phyloP scores from a whole-genome alignment of 2,113 vertebrate species.

The Ictalurus furcatus region DNA sequence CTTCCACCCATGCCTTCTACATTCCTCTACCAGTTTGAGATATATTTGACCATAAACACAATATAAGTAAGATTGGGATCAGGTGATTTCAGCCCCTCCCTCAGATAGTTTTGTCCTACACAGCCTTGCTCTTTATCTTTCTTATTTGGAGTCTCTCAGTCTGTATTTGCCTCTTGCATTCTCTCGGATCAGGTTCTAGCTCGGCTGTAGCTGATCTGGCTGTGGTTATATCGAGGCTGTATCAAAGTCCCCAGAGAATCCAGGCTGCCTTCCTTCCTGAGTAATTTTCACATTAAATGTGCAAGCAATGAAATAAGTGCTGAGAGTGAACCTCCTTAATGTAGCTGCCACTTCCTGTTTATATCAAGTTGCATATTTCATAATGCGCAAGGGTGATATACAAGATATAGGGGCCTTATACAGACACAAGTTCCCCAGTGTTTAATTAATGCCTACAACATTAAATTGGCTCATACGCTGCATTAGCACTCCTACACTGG shows the following conservation, averaged over 20 bases:
- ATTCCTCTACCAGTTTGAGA: neutral
- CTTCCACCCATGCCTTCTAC: neutral
- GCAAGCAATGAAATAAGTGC: neutral
- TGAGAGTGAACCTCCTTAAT: neutral
- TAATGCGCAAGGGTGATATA: neutral
- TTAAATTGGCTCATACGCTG: neutral
- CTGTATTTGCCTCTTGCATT: neutral
- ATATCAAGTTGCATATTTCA: neutral
- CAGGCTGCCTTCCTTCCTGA: slow-evolving; percentile 15
- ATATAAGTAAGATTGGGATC: neutral
- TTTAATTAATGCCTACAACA: neutral
- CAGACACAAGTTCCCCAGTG: neutral
- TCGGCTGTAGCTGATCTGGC: neutral
- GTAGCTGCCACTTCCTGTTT: slow-evolving; percentile 10
- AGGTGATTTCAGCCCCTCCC: neutral
- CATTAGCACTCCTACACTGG: neutral
- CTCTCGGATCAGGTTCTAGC: neutral
- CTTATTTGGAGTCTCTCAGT: neutral
- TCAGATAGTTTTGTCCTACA: neutral
- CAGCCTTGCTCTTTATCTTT: neutral
- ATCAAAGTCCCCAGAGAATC: neutral
- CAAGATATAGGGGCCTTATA: neutral
- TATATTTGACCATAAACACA: no score
- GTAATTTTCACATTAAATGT: neutral
- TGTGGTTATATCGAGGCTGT: neutral